These are phyloP conservation scores for Bimastos eiseni DNA, from an alignment of 2,888 invertebrate species.

Conservation along the genomic window DNA sequence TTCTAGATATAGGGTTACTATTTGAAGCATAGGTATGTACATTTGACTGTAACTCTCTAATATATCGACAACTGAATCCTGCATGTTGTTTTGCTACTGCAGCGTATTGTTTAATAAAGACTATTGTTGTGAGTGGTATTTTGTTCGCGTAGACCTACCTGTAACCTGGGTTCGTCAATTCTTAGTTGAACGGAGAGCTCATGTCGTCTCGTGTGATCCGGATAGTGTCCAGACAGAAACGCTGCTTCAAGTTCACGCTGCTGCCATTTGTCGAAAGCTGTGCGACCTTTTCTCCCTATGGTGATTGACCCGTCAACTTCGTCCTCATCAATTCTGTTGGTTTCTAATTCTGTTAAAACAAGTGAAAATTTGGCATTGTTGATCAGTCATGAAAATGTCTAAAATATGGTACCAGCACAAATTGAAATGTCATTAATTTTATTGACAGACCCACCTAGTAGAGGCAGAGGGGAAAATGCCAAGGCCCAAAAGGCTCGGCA, in stretches of 20 bases:
- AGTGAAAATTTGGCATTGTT: not conserved
- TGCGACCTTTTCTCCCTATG: not conserved
- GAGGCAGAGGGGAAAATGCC: too few species aligned
- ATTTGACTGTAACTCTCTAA: not conserved
- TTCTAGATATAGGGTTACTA: too few species aligned
- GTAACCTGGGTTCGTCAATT: not conserved
- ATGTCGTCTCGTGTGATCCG: not conserved
- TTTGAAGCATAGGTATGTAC: too few species aligned
- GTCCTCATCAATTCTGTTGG: not conserved
- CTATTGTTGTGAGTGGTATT: not conserved
- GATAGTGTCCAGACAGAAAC: not conserved
- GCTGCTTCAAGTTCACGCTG: not conserved
- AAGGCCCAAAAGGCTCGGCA: too few species aligned
- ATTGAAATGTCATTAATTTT: not conserved
- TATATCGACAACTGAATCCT: not conserved
- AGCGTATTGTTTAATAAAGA: not conserved
- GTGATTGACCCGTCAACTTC: not conserved
- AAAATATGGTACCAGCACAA: not conserved
- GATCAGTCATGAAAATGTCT: not conserved
- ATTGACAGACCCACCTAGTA: not conserved
- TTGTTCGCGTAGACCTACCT: not conserved
- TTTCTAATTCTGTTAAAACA: not conserved
- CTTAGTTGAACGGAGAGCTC: not conserved
- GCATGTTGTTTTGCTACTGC: not conserved
- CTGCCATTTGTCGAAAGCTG: constrained; percentile 13